phyloP scores from a whole-genome alignment of 2,888 invertebrate species.

The Thelaira solivaga region DNA sequence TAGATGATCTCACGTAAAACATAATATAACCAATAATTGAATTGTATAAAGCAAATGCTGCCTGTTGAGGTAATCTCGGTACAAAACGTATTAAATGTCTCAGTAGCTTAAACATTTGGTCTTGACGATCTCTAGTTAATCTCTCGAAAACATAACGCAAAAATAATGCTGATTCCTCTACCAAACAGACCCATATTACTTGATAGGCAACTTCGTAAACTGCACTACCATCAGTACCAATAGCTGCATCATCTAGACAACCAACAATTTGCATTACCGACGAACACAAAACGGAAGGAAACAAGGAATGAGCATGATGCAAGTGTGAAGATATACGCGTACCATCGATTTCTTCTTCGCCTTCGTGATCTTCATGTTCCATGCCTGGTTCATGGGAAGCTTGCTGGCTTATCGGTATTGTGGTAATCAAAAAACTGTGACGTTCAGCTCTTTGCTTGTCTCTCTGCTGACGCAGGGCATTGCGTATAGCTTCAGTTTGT shows the following conservation, averaged over 20 bases:
- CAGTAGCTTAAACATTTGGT: slow-evolving; percentile 94
- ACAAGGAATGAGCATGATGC: slow-evolving; percentile 94
- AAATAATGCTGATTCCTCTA: slow-evolving; percentile 98
- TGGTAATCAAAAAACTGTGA: slow-evolving; percentile 96
- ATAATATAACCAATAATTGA: slow-evolving; percentile 99
- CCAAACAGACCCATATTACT: slow-evolving; percentile 98
- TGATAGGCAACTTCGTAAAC: slow-evolving; percentile 98
- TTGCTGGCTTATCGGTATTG: slow-evolving; percentile 95
- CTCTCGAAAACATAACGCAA: slow-evolving; percentile 96
- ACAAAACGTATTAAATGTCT: slow-evolving; percentile 95
- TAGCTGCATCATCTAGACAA: slow-evolving; percentile 96
- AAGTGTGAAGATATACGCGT: slow-evolving; percentile 88
- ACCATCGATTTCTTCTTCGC: slow-evolving; percentile 88
- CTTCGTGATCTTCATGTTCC: slow-evolving; percentile 89
- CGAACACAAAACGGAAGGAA: slow-evolving; percentile 97
- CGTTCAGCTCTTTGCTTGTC: slow-evolving; percentile 96
- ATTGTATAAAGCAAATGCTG: slow-evolving; percentile 98
- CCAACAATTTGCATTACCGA: slow-evolving; percentile 96
- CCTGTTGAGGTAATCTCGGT: slow-evolving; percentile 95
- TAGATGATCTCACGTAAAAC: slow-evolving; percentile 98
- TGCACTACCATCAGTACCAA: slow-evolving; percentile 94
- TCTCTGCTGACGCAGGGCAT: slow-evolving; percentile 95
- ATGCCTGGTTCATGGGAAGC: slow-evolving; percentile 97
- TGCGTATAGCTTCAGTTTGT: slow-evolving; percentile 97
- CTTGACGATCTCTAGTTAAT: slow-evolving; percentile 94